Evolutionary conservation across 2,113 vertebrate genomes (phyloP).

Genomic region (Hyla sarda): DNA sequence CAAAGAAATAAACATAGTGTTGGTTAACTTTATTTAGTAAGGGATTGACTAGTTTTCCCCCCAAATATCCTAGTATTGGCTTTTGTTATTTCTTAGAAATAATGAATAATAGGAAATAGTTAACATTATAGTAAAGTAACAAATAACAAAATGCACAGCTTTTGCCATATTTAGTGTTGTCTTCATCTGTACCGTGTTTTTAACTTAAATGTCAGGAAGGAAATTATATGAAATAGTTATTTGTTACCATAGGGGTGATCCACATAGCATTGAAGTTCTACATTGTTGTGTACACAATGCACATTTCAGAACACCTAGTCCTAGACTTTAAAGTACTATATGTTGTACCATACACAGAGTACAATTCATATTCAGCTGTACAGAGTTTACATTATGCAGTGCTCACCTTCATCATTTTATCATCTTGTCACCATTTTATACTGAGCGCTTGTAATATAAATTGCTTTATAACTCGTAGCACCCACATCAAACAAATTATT

Average conservation of each 20-base stretch:
- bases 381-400: constrained; percentile 22
- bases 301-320: not conserved
- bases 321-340: constrained; percentile 8
- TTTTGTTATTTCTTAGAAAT: no score
- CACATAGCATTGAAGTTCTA: not conserved
- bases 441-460: constrained; percentile 37
- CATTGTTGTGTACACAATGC: not conserved
- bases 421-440: constrained; percentile 26
- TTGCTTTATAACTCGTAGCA: constrained; percentile 39
- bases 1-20: no score
- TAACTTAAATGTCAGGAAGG: not conserved
- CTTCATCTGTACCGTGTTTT: not conserved
- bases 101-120: no score
- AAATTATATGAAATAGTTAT: not conserved
- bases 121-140: not conserved
- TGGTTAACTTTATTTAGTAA: no score
- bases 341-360: not conserved
- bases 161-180: not conserved
- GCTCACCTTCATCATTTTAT: constrained; percentile 44
- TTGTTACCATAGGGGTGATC: constrained; percentile 27
- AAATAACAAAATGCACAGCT: not conserved
- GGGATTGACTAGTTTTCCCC: no score
- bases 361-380: not conserved
- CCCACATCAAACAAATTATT: constrained; percentile 56
- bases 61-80: no score